Base-by-base conservation (phyloP, 2,888 invertebrate species). In the Agonopterix heracliana region DNA sequence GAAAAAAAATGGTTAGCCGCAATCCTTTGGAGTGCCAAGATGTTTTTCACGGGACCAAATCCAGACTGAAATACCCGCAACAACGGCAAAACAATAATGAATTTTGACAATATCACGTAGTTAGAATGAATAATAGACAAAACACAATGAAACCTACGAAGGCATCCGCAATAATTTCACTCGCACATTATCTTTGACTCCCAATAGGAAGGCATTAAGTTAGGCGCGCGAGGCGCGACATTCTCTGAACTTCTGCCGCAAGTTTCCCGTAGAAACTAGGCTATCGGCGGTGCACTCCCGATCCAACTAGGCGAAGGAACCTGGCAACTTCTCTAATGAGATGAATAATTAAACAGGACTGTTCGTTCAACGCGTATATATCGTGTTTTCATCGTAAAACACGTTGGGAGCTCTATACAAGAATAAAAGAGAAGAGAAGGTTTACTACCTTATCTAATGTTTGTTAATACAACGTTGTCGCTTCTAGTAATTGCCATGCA, bases 241-340 rank as follows among this genome's bases (percentile, higher is more conserved):
- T 74, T 74, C 78, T 66, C 67, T 64, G 71, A 78, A 75, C 68
- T 81, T 75, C 56, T 51, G n/a, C 11, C 12, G 56, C 56, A 70
- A 78, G 71, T 76, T 71, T 53, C 55, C 58, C 60, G 58, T 55
- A 48, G 59, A 68, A 81, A 82, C 76, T 83, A 74, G 79, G 81
- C 73, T 82, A 83, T 84, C 78, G 78, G 63, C 66, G 64, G 68
- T 70, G 74, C 78, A 76, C 70, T 68, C 38, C 45, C 69, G 65
- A 65, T 61, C 63, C 66, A 67, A 67, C 75, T 71, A 72, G 68
- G 60, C 44, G 52, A 81, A 78, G 81, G 81, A 74, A 76, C 71
- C 68, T 66, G 64, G 68, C 71, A 81, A 84, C 75, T 83, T 80
- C 74, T 73, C 76, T 85, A 85, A 86, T 84, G 82, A 85, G 83